phyloP scores from a whole-genome alignment of 2,797 vertebrate genomes.

The Poeciliopsis gracilis region DNA sequence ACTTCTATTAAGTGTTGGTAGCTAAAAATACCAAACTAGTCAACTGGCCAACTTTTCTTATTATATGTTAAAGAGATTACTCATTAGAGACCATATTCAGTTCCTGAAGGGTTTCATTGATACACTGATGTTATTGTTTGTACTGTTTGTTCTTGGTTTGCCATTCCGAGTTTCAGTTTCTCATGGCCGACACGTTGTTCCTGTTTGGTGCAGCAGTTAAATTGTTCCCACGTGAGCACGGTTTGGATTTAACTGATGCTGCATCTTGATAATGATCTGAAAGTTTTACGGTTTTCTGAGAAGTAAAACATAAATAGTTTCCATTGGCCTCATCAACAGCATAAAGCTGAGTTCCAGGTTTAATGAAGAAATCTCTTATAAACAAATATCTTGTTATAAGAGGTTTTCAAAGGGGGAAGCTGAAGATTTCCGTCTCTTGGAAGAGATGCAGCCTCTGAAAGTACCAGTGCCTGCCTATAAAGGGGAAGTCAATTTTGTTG shows the following conservation, averaged over 20 bases:
- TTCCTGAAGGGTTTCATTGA: constrained; percentile 9
- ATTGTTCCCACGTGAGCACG: constrained; percentile 5
- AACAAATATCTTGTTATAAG: constrained; percentile 5
- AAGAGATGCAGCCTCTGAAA: neutral
- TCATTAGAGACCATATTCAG: constrained; percentile 17
- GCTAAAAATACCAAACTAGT: neutral
- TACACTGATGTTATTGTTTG: constrained; percentile 22
- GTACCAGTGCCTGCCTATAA: constrained; percentile 14
- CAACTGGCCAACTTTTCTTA: constrained; percentile 5
- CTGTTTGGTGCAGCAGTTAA: constrained; percentile 9
- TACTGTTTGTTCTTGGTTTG: constrained; percentile 4
- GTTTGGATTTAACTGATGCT: constrained; percentile 3
- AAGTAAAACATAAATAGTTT: constrained; percentile 10
- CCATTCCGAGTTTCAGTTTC: constrained; percentile 3
- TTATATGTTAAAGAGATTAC: constrained; percentile 13
- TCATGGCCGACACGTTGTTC: constrained; percentile 11
- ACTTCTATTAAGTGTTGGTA: neutral
- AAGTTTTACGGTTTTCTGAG: constrained; percentile 43
- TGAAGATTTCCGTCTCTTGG: neutral
- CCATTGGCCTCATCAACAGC: neutral
- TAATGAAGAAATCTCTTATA: constrained; percentile 13
- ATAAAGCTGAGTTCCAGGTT: constrained; percentile 14
- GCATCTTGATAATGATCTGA: constrained; percentile 20
- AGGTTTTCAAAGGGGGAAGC: neutral
- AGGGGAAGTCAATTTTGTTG: constrained; percentile 25